Conservation (phyloP, 2,113 vertebrate species). For the Gavia stellata region DNA sequence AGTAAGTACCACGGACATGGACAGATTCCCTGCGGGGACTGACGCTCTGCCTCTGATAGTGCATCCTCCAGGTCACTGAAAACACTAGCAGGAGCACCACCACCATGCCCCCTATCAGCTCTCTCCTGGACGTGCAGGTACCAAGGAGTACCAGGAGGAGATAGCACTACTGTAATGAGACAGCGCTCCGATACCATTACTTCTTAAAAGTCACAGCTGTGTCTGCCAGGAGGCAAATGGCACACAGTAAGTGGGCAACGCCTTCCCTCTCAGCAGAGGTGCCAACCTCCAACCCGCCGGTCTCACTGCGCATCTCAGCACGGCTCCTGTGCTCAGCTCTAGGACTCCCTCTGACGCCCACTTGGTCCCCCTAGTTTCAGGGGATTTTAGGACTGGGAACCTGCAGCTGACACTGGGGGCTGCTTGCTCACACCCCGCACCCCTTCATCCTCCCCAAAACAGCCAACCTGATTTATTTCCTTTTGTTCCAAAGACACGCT, state of each 20-base stretch:
- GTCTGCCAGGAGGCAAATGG: background rate
- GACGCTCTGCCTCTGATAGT: background rate
- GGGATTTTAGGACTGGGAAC: background rate
- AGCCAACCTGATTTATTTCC: background rate
- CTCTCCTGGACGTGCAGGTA: background rate
- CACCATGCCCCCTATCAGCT: background rate
- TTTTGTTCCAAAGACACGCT: background rate
- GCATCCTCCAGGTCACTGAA: background rate
- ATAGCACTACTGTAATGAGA: background rate
- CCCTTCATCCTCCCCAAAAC: background rate
- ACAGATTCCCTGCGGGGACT: background rate
- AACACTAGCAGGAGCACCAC: background rate
- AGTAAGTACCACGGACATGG: background rate
- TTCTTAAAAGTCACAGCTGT: background rate
- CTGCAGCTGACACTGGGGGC: background rate
- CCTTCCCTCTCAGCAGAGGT: background rate
- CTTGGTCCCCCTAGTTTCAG: rapidly evolving
- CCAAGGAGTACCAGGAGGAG: background rate
- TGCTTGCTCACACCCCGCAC: background rate
- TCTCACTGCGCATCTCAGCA: background rate
- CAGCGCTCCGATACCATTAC: background rate
- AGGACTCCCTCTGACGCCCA: background rate
- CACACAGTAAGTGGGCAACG: rapidly evolving
- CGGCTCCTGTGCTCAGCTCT: background rate
- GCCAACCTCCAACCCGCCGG: background rate